These are phyloP conservation scores for Stenotaenia linearis DNA, from an alignment of 2,888 invertebrate species.

Conservation along the genomic window DNA sequence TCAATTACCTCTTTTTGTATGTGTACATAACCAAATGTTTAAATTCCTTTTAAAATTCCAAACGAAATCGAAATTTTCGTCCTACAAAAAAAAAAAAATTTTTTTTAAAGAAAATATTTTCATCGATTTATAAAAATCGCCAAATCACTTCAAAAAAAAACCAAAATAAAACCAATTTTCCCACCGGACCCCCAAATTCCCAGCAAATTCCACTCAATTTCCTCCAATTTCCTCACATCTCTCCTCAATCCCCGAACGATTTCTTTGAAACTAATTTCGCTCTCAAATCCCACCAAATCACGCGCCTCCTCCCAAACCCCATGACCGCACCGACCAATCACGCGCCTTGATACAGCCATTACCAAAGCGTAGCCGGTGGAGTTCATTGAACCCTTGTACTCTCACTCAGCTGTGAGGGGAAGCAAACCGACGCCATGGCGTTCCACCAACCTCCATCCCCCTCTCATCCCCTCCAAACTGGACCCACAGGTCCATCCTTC, in stretches of 20 bases:
- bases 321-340: not conserved
- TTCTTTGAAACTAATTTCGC: not conserved
- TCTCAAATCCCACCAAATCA: not conserved
- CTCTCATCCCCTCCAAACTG: not conserved
- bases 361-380: constrained; percentile 7
- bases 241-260: not conserved
- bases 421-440: constrained; percentile 6
- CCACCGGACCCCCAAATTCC: too few species aligned
- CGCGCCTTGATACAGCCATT: not conserved
- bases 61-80: too few species aligned
- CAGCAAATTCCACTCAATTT: too few species aligned
- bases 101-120: too few species aligned
- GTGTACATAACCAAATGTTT: too few species aligned
- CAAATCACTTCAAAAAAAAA: too few species aligned
- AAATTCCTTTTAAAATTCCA: too few species aligned
- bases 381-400: constrained; percentile 24
- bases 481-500: not conserved
- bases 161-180: too few species aligned
- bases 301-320: not conserved
- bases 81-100: too few species aligned
- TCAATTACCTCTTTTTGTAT: not conserved
- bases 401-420: constrained; percentile 22
- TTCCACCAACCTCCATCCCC: not conserved
- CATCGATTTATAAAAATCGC: too few species aligned
- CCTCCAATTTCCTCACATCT: not conserved